Conservation (phyloP, 2,888 invertebrate genomes). For the Sarcophaga variegata region DNA sequence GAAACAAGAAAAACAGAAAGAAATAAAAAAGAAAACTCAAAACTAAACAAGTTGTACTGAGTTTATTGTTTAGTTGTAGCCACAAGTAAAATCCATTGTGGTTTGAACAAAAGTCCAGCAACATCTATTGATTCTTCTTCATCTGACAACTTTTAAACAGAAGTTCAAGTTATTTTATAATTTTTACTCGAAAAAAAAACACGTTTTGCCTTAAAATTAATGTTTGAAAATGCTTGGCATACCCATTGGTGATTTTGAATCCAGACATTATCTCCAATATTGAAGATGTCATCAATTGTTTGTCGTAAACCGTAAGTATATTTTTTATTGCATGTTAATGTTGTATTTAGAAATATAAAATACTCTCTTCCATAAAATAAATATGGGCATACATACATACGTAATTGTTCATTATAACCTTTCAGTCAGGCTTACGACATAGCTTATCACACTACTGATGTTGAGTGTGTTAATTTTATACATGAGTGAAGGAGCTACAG, state of each 20-base stretch:
- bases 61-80: background rate
- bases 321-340: too few relatives aligned
- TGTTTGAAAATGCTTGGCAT: slow-evolving; percentile 92
- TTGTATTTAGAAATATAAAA: too few relatives aligned
- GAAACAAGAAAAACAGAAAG: background rate
- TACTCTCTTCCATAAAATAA: too few relatives aligned
- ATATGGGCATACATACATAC: too few relatives aligned
- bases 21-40: background rate
- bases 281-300: slow-evolving; percentile 92
- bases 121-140: background rate
- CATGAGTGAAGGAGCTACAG: too few relatives aligned
- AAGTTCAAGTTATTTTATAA: background rate
- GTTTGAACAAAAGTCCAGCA: slow-evolving; percentile 15
- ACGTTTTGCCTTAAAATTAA: slow-evolving; percentile 87
- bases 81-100: slow-evolving; percentile 25
- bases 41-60: background rate
- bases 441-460: too few relatives aligned
- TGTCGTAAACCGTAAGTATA: too few relatives aligned
- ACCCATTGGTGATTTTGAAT: slow-evolving; percentile 90
- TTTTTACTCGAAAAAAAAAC: background rate
- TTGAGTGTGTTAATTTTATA: too few relatives aligned
- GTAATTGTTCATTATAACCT: too few relatives aligned
- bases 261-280: slow-evolving; percentile 83
- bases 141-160: background rate
- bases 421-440: too few relatives aligned